Evolutionary conservation across 2,888 invertebrate species (phyloP).

Genomic region (Drosophila lutescens): DNA sequence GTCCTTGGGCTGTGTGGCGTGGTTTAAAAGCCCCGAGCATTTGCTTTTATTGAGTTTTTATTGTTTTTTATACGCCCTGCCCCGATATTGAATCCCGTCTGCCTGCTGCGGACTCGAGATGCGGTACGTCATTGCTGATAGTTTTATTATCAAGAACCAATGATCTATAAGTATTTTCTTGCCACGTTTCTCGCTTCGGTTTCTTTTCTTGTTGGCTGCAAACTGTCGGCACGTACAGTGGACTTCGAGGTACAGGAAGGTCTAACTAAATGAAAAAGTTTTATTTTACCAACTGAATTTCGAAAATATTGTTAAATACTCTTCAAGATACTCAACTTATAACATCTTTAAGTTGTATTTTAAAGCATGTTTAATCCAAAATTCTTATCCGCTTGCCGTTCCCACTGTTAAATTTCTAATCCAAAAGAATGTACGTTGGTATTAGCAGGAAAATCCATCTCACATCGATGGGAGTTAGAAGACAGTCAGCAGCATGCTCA

Average conservation of each 20-base stretch:
- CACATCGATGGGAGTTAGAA: neutral
- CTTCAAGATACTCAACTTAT: too few species aligned
- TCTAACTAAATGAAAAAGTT: neutral
- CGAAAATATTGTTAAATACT: too few species aligned
- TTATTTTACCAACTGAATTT: too few species aligned
- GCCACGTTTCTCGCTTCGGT: slow-evolving; percentile 55
- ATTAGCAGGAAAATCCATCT: neutral
- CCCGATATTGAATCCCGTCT: slow-evolving; percentile 6
- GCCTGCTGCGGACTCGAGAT: slow-evolving; percentile 26
- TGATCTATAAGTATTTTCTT: slow-evolving; percentile 69
- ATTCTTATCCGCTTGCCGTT: too few species aligned
- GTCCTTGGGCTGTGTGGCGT: slow-evolving; percentile 48
- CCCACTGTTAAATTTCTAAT: neutral
- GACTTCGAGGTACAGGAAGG: slow-evolving; percentile 10
- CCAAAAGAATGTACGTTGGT: neutral
- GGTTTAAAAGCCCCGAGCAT: slow-evolving; percentile 75
- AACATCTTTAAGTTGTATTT: too few species aligned
- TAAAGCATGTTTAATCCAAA: too few species aligned
- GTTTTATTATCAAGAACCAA: slow-evolving; percentile 76
- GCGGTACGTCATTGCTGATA: slow-evolving; percentile 60
- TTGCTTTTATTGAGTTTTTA: slow-evolving; percentile 78
- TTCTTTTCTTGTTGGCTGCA: slow-evolving; percentile 18
- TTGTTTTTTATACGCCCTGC: slow-evolving; percentile 70
- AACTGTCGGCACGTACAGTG: slow-evolving; percentile 47
- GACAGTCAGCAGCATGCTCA: slow-evolving; percentile 57